These are phyloP conservation scores for Hafferia zeledoni DNA, from an alignment of 2,797 vertebrate genomes.

Conservation along the genomic window DNA sequence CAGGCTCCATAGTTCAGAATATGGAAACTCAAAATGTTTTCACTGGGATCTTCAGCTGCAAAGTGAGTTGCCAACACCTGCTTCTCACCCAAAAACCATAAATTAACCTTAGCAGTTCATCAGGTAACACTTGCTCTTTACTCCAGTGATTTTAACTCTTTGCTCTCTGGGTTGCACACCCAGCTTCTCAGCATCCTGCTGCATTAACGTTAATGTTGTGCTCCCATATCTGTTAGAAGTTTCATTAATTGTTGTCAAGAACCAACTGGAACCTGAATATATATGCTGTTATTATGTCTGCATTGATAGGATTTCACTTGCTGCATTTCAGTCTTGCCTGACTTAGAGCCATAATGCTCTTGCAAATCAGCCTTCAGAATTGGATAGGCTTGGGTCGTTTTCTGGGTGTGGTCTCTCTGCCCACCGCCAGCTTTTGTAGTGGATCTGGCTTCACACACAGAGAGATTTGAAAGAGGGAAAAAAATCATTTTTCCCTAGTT, in stretches of 20 bases:
- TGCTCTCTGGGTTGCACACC: background rate
- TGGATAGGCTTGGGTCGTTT: background rate
- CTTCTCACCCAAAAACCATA: background rate
- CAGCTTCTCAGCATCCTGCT: background rate
- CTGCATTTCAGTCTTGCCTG: background rate
- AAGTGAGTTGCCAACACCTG: background rate
- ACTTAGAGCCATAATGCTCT: background rate
- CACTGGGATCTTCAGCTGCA: background rate
- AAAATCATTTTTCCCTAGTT: background rate
- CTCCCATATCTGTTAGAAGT: background rate
- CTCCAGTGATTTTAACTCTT: background rate
- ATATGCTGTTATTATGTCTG: background rate
- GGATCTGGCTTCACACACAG: background rate
- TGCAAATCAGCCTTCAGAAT: background rate
- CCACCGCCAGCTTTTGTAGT: background rate
- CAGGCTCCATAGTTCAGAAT: background rate
- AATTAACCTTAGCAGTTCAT: background rate
- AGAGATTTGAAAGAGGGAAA: background rate
- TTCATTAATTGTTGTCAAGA: background rate
- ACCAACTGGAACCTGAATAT: background rate
- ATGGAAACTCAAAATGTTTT: background rate
- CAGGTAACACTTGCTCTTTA: background rate
- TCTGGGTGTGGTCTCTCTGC: background rate
- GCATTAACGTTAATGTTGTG: background rate
- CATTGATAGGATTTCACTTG: background rate